These are phyloP conservation scores for Hystrix brachyura DNA, from an alignment of 2,113 vertebrate genomes.

Conservation along the genomic window DNA sequence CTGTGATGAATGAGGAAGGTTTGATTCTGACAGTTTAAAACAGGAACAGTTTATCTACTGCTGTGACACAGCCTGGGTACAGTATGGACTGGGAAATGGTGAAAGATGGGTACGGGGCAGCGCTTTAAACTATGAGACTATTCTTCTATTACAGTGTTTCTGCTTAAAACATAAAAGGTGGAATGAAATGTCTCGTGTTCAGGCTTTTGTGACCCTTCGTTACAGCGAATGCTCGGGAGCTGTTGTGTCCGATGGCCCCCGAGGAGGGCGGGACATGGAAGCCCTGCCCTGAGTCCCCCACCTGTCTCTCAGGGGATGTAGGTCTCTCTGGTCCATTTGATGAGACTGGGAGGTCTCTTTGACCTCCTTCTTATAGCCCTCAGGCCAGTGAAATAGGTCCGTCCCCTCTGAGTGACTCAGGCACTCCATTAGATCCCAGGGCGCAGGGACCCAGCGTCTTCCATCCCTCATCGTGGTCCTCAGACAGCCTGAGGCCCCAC, in stretches of 20 bases:
- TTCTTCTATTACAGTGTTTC: not conserved
- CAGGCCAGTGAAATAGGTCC: not conserved
- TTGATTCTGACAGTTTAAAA: accelerated
- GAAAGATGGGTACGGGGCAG: not conserved
- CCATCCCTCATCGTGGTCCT: not conserved
- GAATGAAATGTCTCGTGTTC: not conserved
- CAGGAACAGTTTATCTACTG: not conserved
- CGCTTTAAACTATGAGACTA: not conserved
- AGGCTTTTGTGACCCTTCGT: not conserved
- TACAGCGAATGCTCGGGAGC: too few relatives aligned
- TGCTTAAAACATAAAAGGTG: not conserved
- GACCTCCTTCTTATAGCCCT: not conserved
- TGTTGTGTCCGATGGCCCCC: not conserved
- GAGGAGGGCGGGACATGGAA: not conserved
- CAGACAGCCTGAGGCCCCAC: not conserved
- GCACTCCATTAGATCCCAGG: not conserved
- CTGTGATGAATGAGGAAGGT: not conserved
- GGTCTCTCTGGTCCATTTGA: not conserved
- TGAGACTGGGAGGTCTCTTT: not conserved
- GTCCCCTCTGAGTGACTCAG: not conserved
- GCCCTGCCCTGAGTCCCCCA: not conserved
- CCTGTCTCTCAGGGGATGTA: not conserved
- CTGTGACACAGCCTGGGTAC: accelerated
- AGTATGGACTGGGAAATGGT: not conserved
- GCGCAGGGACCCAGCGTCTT: not conserved